These are phyloP conservation scores for Panagrolaimus sp. DNA, from an alignment of 1,140 invertebrate species.

Conservation along the genomic window DNA sequence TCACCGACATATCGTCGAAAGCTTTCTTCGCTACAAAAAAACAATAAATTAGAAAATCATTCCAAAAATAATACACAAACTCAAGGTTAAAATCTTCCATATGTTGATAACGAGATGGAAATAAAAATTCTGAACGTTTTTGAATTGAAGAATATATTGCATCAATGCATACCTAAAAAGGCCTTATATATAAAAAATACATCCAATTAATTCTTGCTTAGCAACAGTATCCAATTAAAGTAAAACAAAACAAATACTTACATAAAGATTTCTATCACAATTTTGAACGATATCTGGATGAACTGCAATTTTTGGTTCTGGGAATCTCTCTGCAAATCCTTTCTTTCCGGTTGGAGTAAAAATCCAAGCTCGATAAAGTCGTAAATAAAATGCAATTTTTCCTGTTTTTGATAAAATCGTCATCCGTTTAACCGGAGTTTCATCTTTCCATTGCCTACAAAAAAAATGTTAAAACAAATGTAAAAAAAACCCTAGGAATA, in stretches of 20 bases:
- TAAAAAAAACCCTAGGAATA: background rate
- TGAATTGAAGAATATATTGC: background rate
- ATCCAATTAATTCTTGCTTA: too few species aligned
- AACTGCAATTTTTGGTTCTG: background rate
- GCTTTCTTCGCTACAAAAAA: background rate
- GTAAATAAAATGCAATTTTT: constrained; percentile 11
- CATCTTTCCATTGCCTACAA: constrained; percentile 7
- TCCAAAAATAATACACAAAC: background rate
- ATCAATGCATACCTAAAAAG: constrained; percentile 8
- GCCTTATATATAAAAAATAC: too few species aligned
- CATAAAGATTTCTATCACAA: background rate
- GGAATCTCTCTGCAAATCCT: background rate
- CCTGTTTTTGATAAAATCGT: constrained; percentile 3
- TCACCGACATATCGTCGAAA: background rate
- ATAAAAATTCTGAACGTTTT: background rate
- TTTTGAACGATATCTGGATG: background rate
- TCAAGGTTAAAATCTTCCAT: constrained; percentile 10
- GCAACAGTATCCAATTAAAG: too few species aligned
- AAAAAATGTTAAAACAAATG: background rate
- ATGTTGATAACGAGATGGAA: background rate
- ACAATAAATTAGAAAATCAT: too few species aligned
- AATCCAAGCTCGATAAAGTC: constrained; percentile 11
- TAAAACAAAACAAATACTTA: background rate
- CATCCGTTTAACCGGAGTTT: background rate
- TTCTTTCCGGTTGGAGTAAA: constrained; percentile 2